phyloP scores from a whole-genome alignment of 2,113 vertebrate species.

The Puffinus mauretanicus region DNA sequence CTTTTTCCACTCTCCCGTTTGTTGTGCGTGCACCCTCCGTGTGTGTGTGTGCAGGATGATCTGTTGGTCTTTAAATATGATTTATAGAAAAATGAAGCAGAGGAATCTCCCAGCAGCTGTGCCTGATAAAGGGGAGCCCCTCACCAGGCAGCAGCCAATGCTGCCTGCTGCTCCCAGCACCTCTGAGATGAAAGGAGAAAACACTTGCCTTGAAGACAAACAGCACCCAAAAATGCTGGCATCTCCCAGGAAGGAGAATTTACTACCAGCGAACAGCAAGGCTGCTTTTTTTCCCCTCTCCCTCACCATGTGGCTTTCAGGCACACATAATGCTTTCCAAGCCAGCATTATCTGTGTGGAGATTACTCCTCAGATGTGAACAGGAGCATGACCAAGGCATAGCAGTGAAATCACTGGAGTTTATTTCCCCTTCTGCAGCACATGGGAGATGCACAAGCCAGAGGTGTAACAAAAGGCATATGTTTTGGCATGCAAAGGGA shows the following conservation, averaged over 20 bases:
- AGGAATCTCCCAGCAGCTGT: neutral
- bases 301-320: neutral
- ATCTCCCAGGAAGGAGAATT: neutral
- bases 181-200: neutral
- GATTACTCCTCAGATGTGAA: neutral
- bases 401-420: neutral
- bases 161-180: neutral
- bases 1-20: neutral
- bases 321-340: neutral
- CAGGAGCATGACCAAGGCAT: neutral
- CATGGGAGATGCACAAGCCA: neutral
- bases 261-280: neutral
- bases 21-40: fast-evolving
- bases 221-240: neutral
- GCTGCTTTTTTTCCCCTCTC: neutral
- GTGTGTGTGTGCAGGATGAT: neutral
- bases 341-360: neutral
- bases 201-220: neutral
- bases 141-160: neutral
- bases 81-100: neutral
- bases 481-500: neutral
- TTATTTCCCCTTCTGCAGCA: neutral
- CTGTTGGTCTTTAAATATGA: neutral
- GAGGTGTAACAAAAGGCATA: neutral
- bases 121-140: neutral